A percentile compares a stretch with the other conserved stretches of the same genome.
phyloP scores from a whole-genome alignment of 2,797 vertebrate genomes.

The Coracias cyanogaster region DNA sequence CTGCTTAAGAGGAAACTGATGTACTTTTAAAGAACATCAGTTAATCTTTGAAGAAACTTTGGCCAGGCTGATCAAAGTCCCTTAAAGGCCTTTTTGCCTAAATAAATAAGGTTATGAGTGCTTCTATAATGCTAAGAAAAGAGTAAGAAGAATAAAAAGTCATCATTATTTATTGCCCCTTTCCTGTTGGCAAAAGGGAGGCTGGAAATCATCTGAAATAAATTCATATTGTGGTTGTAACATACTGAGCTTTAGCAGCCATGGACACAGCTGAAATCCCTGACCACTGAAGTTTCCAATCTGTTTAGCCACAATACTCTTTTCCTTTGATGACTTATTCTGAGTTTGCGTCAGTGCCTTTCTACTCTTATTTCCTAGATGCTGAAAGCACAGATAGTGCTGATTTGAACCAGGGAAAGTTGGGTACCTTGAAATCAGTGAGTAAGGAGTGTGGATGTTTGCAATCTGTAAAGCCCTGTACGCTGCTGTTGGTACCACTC shows the following conservation, averaged over 20 bases:
- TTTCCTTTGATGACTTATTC: neutral
- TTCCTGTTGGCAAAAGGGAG: neutral
- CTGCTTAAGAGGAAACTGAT: constrained; percentile 68
- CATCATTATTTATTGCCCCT: neutral
- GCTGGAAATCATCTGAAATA: neutral
- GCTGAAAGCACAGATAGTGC: neutral
- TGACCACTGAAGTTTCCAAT: neutral
- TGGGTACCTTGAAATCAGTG: neutral
- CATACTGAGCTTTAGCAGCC: neutral
- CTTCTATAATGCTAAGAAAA: constrained; percentile 19
- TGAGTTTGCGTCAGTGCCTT: neutral
- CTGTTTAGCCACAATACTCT: neutral
- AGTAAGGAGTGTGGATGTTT: neutral
- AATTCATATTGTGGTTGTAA: neutral
- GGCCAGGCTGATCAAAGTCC: constrained; percentile 72
- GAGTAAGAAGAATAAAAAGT: constrained; percentile 8
- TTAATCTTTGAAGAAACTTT: constrained; percentile 78
- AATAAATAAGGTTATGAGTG: constrained; percentile 63
- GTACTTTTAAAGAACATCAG: constrained; percentile 62
- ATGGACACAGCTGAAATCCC: neutral
- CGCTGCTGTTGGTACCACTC: neutral
- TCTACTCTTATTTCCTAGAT: neutral
- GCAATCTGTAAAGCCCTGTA: neutral
- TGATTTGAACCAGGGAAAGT: neutral
- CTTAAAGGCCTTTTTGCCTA: constrained; percentile 68